phyloP scores from a whole-genome alignment of 1,140 invertebrate genomes.

The Drosophila ironensis region DNA sequence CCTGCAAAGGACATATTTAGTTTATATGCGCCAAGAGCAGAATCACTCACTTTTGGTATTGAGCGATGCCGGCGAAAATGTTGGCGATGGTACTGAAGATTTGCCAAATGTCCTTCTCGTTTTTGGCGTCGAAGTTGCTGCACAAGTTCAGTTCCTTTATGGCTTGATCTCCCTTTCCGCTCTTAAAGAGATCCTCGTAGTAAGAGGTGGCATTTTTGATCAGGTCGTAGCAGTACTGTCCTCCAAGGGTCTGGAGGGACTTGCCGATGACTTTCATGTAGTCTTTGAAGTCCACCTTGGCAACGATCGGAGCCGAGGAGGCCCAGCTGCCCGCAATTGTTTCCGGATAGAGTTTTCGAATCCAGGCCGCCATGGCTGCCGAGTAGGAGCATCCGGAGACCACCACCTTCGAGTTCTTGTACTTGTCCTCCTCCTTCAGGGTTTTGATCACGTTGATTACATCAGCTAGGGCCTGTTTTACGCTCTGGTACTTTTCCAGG shows the following conservation, averaged over 20 bases:
- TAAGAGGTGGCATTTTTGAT: slow-evolving; percentile 83
- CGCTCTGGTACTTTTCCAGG: slow-evolving; percentile 86
- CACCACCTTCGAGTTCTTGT: slow-evolving; percentile 82
- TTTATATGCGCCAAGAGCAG: not conserved
- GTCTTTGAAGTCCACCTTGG: slow-evolving; percentile 86
- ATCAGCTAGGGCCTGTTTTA: slow-evolving; percentile 90
- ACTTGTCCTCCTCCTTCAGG: slow-evolving; percentile 82
- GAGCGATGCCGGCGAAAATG: slow-evolving; percentile 68
- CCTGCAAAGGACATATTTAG: not conserved
- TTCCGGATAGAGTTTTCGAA: slow-evolving; percentile 90
- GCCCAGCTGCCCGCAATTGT: slow-evolving; percentile 86
- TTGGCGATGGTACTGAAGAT: slow-evolving; percentile 73
- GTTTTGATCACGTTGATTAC: slow-evolving; percentile 87
- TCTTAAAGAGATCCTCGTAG: slow-evolving; percentile 77
- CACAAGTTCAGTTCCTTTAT: slow-evolving; percentile 79
- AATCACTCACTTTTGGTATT: slow-evolving; percentile 61
- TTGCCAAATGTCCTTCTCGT: slow-evolving; percentile 65
- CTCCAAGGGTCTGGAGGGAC: slow-evolving; percentile 65
- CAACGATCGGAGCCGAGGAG: slow-evolving; percentile 88
- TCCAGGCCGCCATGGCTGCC: slow-evolving; percentile 90
- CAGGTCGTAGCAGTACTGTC: slow-evolving; percentile 82
- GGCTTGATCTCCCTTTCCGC: slow-evolving; percentile 42
- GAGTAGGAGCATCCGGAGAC: slow-evolving; percentile 92
- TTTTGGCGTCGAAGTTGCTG: slow-evolving; percentile 49
- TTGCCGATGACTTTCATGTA: slow-evolving; percentile 65